Percentiles rank a stretch among this genome's conserved stretches.
These are phyloP conservation scores for Zaprionus lineosus DNA, from an alignment of 2,888 invertebrate genomes.

Conservation along the genomic window DNA sequence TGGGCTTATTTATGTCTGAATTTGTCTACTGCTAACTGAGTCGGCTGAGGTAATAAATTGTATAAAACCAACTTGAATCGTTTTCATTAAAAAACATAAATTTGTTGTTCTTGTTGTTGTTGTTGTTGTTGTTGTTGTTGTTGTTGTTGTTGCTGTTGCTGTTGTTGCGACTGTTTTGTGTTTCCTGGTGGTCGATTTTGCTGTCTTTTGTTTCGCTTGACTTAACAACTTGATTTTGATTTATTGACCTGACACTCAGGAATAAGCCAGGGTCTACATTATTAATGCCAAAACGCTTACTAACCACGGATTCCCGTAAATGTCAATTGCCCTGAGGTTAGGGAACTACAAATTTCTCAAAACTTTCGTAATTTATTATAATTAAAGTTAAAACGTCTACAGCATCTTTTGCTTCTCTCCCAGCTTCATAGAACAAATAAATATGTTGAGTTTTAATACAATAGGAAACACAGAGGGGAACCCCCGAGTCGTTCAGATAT, in stretches of 20 bases:
- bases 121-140: slow-evolving; percentile 7
- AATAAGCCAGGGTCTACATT: slow-evolving; percentile 44
- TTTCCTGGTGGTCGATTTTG: too few relatives aligned
- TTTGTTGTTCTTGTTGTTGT: slow-evolving; percentile 28
- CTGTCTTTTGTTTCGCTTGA: slow-evolving; percentile 52
- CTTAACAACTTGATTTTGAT: slow-evolving; percentile 66
- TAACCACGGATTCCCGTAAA: slow-evolving; percentile 21
- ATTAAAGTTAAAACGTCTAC: neutral
- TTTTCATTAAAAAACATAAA: slow-evolving; percentile 67
- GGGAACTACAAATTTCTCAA: neutral
- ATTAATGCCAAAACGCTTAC: slow-evolving; percentile 56
- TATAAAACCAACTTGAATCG: slow-evolving; percentile 46
- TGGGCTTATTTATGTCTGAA: slow-evolving; percentile 57
- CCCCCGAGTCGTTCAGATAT: too few relatives aligned
- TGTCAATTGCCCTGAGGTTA: neutral
- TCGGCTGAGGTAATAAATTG: slow-evolving; percentile 55
- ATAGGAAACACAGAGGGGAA: too few relatives aligned
- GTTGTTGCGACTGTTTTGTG: too few relatives aligned
- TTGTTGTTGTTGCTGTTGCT: slow-evolving; percentile 12
- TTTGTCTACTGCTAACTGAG: slow-evolving; percentile 39
- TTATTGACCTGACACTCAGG: slow-evolving; percentile 63
- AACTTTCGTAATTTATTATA: too few relatives aligned
- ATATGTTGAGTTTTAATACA: too few relatives aligned
- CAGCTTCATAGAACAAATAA: too few relatives aligned
- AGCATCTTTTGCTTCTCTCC: too few relatives aligned